Evolutionary conservation across 2,888 invertebrate species (phyloP), one percentile per base, ranked within the genome.

Genomic region (Gryllus longicercus): DNA sequence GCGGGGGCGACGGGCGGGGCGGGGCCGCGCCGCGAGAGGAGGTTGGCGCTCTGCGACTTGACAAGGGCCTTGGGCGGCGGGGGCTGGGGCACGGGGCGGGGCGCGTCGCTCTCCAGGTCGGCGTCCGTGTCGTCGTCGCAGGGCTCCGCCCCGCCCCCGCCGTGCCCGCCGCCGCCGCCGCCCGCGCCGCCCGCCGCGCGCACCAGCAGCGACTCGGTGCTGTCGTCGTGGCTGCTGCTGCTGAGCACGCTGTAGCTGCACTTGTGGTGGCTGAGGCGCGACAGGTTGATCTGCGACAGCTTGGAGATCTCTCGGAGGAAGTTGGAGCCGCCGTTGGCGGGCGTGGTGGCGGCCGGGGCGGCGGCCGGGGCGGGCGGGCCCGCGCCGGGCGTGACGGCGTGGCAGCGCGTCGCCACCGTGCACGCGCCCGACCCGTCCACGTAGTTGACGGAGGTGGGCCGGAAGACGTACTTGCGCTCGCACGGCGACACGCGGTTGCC

Each of bases 161-260:
- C 2, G n/a, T 50, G 18, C 38, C 18, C 76, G 14, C 75, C 16
- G 74, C 76, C 12, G 50, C 50, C 63, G 74, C 23, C n/a, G 50
- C 80, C 77, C 77, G 78, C 50, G 51, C 51, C 4, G 51, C 12
- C 14, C 63, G 63, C 63, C n/a, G 63, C 38, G 50, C 77, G 81
- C 16, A 74, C 81, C 51, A 79, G n/a, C 76, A 83, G 79, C 86
- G 92, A 92, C 85, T 93, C 92, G 76, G 93, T 92, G 84, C 92
- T 91, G 86, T 93, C 92, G 79, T 90, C 89, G 78, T 93, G 92
- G 78, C 89, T 89, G 79, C 91, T 90, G 51, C 91, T 87, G 83
- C 89, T 91, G 74, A 94, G 88, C 79, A 92, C 93, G 81, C 91
- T 92, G 87, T 94, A 94, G 83, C 91, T 92, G 86, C 93, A 93